Percentiles rank a stretch among this genome's conserved stretches.
Conservation (phyloP, 2,888 invertebrate species). For the Branchellion lobata region DNA sequence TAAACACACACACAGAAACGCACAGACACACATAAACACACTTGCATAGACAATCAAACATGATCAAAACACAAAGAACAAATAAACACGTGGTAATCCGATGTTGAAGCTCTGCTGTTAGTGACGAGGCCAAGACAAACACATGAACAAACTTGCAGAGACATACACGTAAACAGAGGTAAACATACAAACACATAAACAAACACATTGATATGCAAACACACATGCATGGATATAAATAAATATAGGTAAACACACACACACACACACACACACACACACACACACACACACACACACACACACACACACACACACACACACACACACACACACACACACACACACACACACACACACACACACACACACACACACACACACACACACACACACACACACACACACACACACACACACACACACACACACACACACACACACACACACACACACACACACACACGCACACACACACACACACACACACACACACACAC, state of each 20-base stretch:
- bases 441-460: conserved; percentile 32
- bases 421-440: not conserved
- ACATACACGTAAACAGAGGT: too few species aligned
- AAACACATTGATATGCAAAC: not conserved
- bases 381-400: not conserved
- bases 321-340: conserved; percentile 22
- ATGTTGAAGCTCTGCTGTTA: too few species aligned
- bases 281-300: conserved; percentile 32
- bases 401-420: conserved; percentile 1
- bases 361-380: not conserved
- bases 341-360: conserved; percentile 31
- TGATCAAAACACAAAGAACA: too few species aligned
- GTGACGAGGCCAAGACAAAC: too few species aligned
- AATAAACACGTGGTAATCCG: too few species aligned
- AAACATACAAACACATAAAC: not conserved
- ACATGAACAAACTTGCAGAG: too few species aligned
- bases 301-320: conserved; percentile 34
- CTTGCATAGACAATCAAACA: too few species aligned
- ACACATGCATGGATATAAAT: not conserved
- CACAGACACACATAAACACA: too few species aligned
- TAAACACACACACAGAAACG: too few species aligned
- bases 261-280: conserved; percentile 40
- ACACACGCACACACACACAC: conserved; percentile 28
- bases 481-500: conserved; percentile 36
- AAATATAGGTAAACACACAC: not conserved